Evolutionary conservation across 2,888 invertebrate genomes (phyloP), one percentile per base, ranked within the genome.

Genomic region (Cheilosia soror): DNA sequence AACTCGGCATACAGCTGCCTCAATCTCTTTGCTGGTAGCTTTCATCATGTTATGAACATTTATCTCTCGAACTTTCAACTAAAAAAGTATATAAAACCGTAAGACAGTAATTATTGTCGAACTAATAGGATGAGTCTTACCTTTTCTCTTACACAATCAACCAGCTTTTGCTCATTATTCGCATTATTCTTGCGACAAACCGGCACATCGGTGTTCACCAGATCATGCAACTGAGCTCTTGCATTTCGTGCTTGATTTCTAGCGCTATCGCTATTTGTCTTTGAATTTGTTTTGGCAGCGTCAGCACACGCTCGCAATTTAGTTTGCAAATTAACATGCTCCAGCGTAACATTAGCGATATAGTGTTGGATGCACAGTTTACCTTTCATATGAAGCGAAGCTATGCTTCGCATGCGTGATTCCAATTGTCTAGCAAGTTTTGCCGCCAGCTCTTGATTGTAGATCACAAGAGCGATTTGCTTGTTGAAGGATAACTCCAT

Each of bases 361-460:
- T 60, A 84, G 65, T 80, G 79, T 31, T 79, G 75, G 53, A 80
- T 55, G 31, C 84, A 84, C 11, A 84, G 42, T 53, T 79, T 84
- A 2, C 63, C 51, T 37, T 84, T 84, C 6, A 71, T 27, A 40
- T 80, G 63, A 6, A 84, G 75, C 5, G 69, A 63, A 6, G 60
- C 84, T 6, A 40, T 47, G 42, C 84, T 84, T 27, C 80, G 49
- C 49, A 84, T 65, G 5, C 80, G 73, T 13, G 84, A 63, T 47
- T 80, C 84, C 4, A 84, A 25, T 55, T 80, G 68, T 40, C 84
- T 58, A 5, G 31, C 53, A 20, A 37, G 33, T 51, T 71, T 84
- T 5, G 79, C 79, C 2, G 47, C 55, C 20, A 84, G 29, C 13
- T 80, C 75, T 42, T 75, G 73, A 9, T 47, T 84, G 27, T 69